Evolutionary conservation across 2,797 vertebrate genomes (phyloP).

Genomic region (Falco naumanni): DNA sequence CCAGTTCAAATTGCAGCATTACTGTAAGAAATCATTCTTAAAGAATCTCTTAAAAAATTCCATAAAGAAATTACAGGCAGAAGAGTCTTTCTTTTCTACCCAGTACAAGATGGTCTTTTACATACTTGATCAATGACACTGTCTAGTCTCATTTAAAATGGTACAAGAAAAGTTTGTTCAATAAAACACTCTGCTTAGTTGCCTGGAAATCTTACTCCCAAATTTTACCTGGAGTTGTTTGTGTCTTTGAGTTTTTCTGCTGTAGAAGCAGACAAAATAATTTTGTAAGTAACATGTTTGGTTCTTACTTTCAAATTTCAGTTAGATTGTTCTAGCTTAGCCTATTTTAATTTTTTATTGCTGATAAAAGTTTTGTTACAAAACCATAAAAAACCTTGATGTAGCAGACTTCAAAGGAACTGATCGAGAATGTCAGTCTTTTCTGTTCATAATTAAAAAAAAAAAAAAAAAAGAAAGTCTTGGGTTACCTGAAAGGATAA

Average conservation of each 20-base stretch:
- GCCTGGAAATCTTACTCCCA: background rate
- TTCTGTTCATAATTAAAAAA: background rate
- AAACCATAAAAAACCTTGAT: background rate
- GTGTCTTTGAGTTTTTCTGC: background rate
- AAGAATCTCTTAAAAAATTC: background rate
- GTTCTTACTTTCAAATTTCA: background rate
- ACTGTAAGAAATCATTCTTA: constrained; percentile 1
- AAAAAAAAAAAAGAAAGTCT: background rate
- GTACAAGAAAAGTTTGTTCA: background rate
- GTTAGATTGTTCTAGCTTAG: background rate
- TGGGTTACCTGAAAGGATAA: constrained; percentile 57
- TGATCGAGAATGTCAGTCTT: background rate
- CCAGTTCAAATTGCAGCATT: background rate
- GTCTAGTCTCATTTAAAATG: background rate
- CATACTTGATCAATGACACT: background rate
- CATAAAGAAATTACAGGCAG: background rate
- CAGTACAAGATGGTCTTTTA: background rate
- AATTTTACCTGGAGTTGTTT: background rate
- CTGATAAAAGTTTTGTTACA: background rate
- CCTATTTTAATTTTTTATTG: background rate
- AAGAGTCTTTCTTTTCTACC: background rate
- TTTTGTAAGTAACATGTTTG: background rate
- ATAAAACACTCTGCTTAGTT: background rate
- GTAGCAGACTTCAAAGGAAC: background rate
- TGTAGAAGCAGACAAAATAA: background rate